Evolutionary conservation across 2,888 invertebrate species (phyloP).

Genomic region (Smittia aterrima): DNA sequence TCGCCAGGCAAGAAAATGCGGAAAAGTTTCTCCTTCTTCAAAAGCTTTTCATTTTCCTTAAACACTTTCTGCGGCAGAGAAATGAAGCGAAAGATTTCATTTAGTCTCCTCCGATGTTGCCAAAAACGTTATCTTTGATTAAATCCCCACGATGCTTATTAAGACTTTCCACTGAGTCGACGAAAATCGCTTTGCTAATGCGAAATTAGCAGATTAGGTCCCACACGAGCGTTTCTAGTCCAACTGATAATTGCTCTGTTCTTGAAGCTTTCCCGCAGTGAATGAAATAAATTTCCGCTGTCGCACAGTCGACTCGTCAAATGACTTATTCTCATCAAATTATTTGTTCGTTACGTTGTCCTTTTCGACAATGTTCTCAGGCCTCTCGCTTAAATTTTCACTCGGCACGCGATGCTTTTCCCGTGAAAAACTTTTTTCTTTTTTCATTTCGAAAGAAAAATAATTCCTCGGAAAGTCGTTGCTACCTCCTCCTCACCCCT

Average conservation of each 20-base stretch:
- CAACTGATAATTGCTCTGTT: too few species aligned
- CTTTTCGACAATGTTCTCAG: background rate
- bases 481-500: background rate
- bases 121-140: constrained; percentile 8
- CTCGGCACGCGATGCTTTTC: constrained; percentile 26
- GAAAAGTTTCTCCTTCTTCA: background rate
- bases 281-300: background rate
- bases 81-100: background rate
- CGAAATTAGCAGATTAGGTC: background rate
- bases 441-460: background rate
- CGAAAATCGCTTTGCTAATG: background rate
- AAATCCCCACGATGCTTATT: background rate
- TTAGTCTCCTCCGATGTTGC: background rate
- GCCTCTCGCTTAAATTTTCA: constrained; percentile 9
- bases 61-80: constrained; percentile 9
- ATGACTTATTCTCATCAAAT: constrained; percentile 40
- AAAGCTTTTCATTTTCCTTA: background rate
- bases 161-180: background rate
- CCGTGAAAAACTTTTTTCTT: background rate
- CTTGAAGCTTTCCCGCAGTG: background rate
- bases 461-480: background rate
- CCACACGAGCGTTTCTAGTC: too few species aligned
- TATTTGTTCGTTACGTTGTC: constrained; percentile 21
- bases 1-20: background rate
- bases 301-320: constrained; percentile 12